phyloP scores from a whole-genome alignment of 1,140 invertebrate species.

The Drosophila pallidifrons region DNA sequence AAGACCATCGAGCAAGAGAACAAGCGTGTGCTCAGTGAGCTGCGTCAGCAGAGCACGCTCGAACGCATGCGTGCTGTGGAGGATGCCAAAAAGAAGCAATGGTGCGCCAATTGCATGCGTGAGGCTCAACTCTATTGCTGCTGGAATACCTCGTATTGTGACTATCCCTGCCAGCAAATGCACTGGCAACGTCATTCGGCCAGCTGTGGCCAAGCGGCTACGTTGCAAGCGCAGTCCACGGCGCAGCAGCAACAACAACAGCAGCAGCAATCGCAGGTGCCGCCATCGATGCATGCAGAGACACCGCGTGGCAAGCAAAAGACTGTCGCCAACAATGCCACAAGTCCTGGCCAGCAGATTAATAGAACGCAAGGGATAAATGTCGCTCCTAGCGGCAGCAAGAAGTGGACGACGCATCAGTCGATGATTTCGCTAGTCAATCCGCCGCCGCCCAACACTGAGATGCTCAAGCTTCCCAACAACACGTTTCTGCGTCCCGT shows the following conservation, averaged over 20 bases:
- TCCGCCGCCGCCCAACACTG: slow-evolving; percentile 37
- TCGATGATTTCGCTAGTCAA: slow-evolving; percentile 48
- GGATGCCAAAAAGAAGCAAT: slow-evolving; percentile 93
- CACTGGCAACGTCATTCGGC: slow-evolving; percentile 88
- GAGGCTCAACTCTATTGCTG: slow-evolving; percentile 97
- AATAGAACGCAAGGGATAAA: not conserved
- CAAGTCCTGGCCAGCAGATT: slow-evolving; percentile 16
- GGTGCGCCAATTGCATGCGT: slow-evolving; percentile 94
- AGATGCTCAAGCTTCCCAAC: slow-evolving; percentile 63
- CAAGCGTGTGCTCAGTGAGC: slow-evolving; percentile 87
- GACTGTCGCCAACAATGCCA: not conserved
- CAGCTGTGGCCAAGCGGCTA: slow-evolving; percentile 59
- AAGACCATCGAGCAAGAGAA: slow-evolving; percentile 89
- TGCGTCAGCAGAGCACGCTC: slow-evolving; percentile 87
- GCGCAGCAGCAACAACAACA: not conserved
- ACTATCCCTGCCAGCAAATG: slow-evolving; percentile 92
- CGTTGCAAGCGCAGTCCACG: slow-evolving; percentile 5
- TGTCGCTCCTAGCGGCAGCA: slow-evolving; percentile 3
- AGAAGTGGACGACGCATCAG: slow-evolving; percentile 51
- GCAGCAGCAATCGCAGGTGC: not conserved
- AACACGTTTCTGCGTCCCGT: slow-evolving; percentile 63
- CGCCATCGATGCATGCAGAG: slow-evolving; percentile 5
- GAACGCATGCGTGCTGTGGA: slow-evolving; percentile 89
- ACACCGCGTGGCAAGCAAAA: slow-evolving; percentile 21
- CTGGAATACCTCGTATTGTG: slow-evolving; percentile 97